phyloP scores from a whole-genome alignment of 2,113 vertebrate genomes.

The Isichthys henryi region DNA sequence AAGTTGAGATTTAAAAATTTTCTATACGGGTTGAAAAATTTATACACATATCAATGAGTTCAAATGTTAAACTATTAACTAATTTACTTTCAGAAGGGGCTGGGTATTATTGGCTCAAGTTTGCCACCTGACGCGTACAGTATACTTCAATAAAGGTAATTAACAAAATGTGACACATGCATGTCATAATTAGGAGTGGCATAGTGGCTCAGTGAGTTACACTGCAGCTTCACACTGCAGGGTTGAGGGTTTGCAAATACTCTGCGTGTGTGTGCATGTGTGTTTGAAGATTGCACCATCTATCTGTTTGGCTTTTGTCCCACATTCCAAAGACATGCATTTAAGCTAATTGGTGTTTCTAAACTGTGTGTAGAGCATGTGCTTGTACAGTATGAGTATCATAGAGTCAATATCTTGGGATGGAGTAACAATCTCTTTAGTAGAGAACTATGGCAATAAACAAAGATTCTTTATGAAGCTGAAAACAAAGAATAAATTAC shows the following conservation, averaged over 20 bases:
- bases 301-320: background rate
- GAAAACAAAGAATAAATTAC: background rate
- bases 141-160: background rate
- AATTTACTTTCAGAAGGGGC: background rate
- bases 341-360: background rate
- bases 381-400: background rate
- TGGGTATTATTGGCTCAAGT: background rate
- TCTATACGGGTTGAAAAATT: background rate
- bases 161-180: background rate
- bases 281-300: background rate
- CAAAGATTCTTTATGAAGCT: background rate
- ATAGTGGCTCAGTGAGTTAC: background rate
- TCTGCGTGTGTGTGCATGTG: background rate
- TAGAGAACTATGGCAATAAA: background rate
- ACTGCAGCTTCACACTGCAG: background rate
- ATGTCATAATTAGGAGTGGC: background rate
- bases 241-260: background rate
- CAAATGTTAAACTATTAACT: background rate
- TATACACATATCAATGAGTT: background rate
- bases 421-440: background rate
- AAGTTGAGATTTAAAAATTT: background rate
- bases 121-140: background rate
- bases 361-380: background rate
- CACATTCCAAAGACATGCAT: background rate
- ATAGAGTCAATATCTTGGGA: background rate